Evolutionary conservation across 2,797 vertebrate species (phyloP).

Genomic region (Oreochromis grahami): DNA sequence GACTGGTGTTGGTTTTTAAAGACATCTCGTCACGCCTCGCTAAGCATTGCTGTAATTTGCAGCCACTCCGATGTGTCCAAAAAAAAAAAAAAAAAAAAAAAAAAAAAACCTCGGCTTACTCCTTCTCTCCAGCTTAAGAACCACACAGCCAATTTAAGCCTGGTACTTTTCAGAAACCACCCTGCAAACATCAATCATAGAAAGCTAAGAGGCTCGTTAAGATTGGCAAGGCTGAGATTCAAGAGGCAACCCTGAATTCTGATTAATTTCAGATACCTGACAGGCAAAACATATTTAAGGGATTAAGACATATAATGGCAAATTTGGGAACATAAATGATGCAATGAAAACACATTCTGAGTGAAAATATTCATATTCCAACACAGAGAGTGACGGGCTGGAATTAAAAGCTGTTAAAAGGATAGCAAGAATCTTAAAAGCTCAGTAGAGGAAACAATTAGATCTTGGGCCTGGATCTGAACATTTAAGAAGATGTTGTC

Average conservation of each 20-base stretch:
- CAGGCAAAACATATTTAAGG: slow-evolving; percentile 54
- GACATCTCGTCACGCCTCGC: slow-evolving; percentile 70
- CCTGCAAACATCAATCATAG: slow-evolving; percentile 68
- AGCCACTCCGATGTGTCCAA: slow-evolving; percentile 63
- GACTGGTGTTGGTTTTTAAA: slow-evolving; percentile 72
- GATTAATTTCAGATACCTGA: slow-evolving; percentile 65
- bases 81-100: slow-evolving; percentile 29
- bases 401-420: slow-evolving; percentile 15
- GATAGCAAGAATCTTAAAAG: neutral
- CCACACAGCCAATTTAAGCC: slow-evolving; percentile 65
- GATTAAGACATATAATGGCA: slow-evolving; percentile 57
- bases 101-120: slow-evolving; percentile 34
- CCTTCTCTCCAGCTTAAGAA: slow-evolving; percentile 50
- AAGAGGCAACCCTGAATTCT: slow-evolving; percentile 44
- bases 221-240: slow-evolving; percentile 51
- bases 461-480: neutral
- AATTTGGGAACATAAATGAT: slow-evolving; percentile 58
- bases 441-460: neutral
- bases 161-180: slow-evolving; percentile 59
- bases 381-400: slow-evolving; percentile 19
- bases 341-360: slow-evolving; percentile 46
- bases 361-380: slow-evolving; percentile 20
- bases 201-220: slow-evolving; percentile 50
- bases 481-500: neutral
- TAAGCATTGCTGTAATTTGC: slow-evolving; percentile 73